These are phyloP conservation scores for Odontamblyopus rebecca DNA, from an alignment of 2,797 vertebrate genomes.

Conservation along the genomic window DNA sequence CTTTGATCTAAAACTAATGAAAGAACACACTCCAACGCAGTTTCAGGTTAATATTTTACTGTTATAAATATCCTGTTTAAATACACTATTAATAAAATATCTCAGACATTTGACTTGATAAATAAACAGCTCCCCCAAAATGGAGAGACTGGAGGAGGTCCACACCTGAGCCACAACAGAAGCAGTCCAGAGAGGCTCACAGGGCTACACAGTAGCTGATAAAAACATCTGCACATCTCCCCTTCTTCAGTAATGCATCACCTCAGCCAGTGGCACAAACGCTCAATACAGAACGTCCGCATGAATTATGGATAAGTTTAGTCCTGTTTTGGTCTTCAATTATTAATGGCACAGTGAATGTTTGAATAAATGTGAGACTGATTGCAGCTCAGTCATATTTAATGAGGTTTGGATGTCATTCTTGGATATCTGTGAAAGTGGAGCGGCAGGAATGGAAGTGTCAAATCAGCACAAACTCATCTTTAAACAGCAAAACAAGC, in stretches of 20 bases:
- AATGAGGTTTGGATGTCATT: constrained; percentile 32
- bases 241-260: neutral
- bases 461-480: constrained; percentile 36
- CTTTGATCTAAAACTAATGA: neutral
- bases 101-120: constrained; percentile 71
- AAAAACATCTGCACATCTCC: constrained; percentile 41
- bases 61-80: constrained; percentile 88
- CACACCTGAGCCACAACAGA: constrained; percentile 73
- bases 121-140: constrained; percentile 79
- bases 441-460: constrained; percentile 24
- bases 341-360: constrained; percentile 28
- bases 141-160: constrained; percentile 70
- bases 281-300: constrained; percentile 24
- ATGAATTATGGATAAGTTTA: constrained; percentile 38
- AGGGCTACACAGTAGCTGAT: constrained; percentile 86
- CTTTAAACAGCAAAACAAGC: constrained; percentile 20
- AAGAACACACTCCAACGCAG: constrained; percentile 20
- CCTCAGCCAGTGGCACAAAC: constrained; percentile 10
- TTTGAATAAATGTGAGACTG: constrained; percentile 33
- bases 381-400: constrained; percentile 30
- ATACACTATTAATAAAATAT: constrained; percentile 91
- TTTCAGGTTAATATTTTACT: constrained; percentile 67
- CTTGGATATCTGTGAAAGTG: constrained; percentile 31
- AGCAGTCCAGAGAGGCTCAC: constrained; percentile 58
- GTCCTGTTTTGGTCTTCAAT: constrained; percentile 39